Base-by-base conservation (phyloP, 1,140 invertebrate species). In the Galleria mellonella region DNA sequence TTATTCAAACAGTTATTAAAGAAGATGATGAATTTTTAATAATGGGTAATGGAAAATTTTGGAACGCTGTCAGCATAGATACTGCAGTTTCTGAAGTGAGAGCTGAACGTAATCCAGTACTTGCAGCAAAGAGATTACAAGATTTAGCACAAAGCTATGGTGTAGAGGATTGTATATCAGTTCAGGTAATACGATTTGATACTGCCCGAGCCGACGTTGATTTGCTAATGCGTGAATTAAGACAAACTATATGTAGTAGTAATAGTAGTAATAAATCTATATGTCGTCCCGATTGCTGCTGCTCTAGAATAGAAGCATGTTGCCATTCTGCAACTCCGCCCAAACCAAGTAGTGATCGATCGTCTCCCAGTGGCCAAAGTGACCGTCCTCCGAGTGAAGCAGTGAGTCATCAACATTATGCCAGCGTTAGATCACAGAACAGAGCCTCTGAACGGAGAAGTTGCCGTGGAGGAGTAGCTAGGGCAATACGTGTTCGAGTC, bases 11-110 rank as follows among this genome's bases (percentile, higher is more conserved):
- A 2, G 86, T 88, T 1, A 82, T 95, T 1, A 91, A 93, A 55
- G 93, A 94, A 57, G 90, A 93, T 39, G 93, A 95, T 62, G 93
- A 95, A 70, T 95, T 93, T 66, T 86, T 95, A 45, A 92, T 96
- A 47, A 87, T 95, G 45, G 93, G 90, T 0, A 95, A 94, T 75
- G 90, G 92, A 51, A 91, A 91, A 54, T 71, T 95, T 15, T 95
- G 94, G 93, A 90, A 92, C 30, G 92, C 93, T 2, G 86, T 96
- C 45, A 92, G 88, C 44, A 87, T 93, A 7, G 90, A 93, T 43
- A 91, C 93, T 40, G 93, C 93, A 0, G 90, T 94, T 1, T 87
- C 91, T 6, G 94, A 95, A 83, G 91, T 93, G 1, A 89, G 91
- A 56, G 89, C 90, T 9, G 91, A 93, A 70, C 89, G 90, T 7